Evolutionary conservation across 2,888 invertebrate genomes (phyloP).

Genomic region (Nemurella pictetii): DNA sequence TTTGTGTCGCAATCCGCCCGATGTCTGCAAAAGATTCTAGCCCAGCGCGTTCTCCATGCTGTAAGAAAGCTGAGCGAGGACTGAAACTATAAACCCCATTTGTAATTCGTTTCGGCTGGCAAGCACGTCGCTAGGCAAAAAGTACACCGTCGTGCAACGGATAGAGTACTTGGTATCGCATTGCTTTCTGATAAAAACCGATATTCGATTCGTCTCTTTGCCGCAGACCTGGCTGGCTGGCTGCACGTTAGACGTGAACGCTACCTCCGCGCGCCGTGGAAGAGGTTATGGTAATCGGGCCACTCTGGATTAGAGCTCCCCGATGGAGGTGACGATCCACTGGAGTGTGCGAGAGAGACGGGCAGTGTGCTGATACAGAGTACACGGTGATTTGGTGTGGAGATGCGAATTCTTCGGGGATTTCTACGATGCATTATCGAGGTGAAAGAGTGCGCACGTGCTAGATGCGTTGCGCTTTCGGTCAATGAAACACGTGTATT

Average conservation of each 20-base stretch:
- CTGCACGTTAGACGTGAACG: neutral
- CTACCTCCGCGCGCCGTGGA: neutral
- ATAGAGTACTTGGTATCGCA: neutral
- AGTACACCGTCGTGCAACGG: neutral
- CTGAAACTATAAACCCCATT: conserved; percentile 7
- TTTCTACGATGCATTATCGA: neutral
- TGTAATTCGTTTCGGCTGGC: conserved; percentile 3
- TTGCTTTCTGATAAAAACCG: neutral
- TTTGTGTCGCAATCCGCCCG: neutral
- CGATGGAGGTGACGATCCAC: neutral
- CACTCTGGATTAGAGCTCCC: conserved; percentile 1
- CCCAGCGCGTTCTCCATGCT: neutral
- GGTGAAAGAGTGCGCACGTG: neutral
- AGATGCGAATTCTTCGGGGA: neutral
- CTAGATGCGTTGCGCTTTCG: neutral
- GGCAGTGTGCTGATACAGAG: neutral
- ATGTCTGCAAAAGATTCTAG: neutral
- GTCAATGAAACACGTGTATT: neutral
- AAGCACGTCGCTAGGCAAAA: neutral
- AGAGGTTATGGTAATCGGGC: neutral
- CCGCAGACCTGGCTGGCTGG: neutral
- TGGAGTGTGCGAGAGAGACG: neutral
- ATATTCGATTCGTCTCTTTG: neutral
- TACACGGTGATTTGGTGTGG: neutral
- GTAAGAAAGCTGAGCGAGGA: neutral